Evolutionary conservation across 2,888 invertebrate species (phyloP), one percentile per base, ranked within the genome.

Genomic region (Dryadula phaetusa): DNA sequence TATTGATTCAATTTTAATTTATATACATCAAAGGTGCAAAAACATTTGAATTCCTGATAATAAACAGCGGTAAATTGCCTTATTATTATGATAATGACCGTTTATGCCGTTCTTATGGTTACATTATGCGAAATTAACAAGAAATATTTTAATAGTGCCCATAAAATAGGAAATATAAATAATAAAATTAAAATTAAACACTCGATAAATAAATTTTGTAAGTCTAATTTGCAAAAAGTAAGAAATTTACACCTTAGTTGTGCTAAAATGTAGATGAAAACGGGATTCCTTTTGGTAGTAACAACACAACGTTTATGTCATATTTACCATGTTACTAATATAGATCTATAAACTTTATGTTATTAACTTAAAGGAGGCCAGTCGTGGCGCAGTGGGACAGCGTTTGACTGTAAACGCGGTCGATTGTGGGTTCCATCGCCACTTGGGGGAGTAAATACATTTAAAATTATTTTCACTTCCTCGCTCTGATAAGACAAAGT

Each of bases 61-160:
- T 54, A 54, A 54, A 37, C 7, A 54, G 37, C 22, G 5, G 20
- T 56, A 20, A 56, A 37, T 40, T 40, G 37, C 37, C 37, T 56
- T 20, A 56, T 40, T 56, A 56, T 10, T 56, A 56, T 56, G 54
- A 56, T 56, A 56, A 56, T 56, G 22, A 22, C 20, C 22, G 54
- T 8, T 22, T 22, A 56, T 34, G n/a, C 10, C 14, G 54, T 22
- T 20, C 8, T 22, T 56, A 10, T 56, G n/a, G 54, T 40, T 56
- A n/a, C n/a, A 22, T 56, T 37, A 28, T 49, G n/a, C 0, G 22
- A 56, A 22, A 56, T 20, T 37, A 4, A 37, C n/a, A 56, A 56
- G 2, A 56, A 37, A 22, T 22, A 56, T 56, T 56, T 56, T 56
- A 40, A 56, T n/a, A 37, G 54, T 37, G n/a, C 12, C 54, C 14